Percentiles rank a stretch among this genome's conserved stretches.
Conservation (phyloP, 2,797 vertebrate species). For the Delichon dasypus region DNA sequence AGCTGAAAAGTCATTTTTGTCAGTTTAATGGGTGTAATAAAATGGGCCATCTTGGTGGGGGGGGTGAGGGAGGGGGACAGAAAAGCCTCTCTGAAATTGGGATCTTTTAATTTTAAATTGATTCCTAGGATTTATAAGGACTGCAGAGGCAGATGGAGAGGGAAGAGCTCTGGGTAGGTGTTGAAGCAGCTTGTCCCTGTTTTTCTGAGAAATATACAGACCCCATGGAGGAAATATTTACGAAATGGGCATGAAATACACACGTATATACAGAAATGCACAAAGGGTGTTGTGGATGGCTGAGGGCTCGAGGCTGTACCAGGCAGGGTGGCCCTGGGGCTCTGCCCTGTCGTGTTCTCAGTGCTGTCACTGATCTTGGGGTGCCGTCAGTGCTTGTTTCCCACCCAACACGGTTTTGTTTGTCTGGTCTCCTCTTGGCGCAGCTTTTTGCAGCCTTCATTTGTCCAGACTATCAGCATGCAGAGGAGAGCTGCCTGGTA, state of each 20-base stretch:
- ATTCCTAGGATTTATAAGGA: neutral
- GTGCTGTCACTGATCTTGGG: neutral
- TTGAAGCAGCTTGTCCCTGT: neutral
- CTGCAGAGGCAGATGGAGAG: neutral
- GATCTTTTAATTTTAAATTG: neutral
- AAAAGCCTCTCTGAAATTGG: neutral
- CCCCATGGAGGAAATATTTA: neutral
- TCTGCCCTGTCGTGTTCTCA: fast-evolving
- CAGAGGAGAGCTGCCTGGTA: constrained; percentile 16
- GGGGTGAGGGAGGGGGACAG: neutral
- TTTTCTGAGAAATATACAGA: neutral
- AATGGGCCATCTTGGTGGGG: neutral
- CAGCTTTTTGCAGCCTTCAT: neutral
- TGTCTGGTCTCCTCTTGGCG: neutral
- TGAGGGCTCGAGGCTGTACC: fast-evolving
- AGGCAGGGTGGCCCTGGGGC: neutral
- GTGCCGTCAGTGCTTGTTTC: neutral
- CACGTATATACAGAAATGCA: fast-evolving
- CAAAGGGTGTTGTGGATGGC: fast-evolving
- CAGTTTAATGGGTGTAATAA: neutral
- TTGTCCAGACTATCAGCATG: constrained; percentile 26
- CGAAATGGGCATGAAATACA: fast-evolving
- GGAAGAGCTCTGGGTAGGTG: neutral
- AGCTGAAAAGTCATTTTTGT: neutral
- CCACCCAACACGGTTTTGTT: fast-evolving